A percentile compares a stretch with the other conserved stretches of the same genome.
phyloP scores from a whole-genome alignment of 2,113 vertebrate genomes.

The Melanotaenia duboulayi region DNA sequence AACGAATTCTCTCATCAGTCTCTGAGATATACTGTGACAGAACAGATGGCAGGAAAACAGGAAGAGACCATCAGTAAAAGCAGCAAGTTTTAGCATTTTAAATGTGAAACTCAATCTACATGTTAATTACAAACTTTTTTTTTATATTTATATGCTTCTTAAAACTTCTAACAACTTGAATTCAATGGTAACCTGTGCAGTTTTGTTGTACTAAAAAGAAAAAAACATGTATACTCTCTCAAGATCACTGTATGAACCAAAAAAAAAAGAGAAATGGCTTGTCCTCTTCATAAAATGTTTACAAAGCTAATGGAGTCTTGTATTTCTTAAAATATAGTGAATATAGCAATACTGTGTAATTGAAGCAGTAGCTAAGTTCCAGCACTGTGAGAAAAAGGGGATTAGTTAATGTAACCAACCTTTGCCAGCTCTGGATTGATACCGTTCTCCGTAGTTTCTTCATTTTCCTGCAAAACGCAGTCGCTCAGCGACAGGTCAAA shows the following conservation, averaged over 20 bases:
- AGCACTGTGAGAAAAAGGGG: background rate
- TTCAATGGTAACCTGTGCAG: background rate
- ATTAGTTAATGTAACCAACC: constrained; percentile 75
- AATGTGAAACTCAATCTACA: background rate
- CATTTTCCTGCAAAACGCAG: constrained; percentile 85
- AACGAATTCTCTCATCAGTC: constrained; percentile 91
- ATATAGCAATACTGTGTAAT: background rate
- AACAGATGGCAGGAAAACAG: constrained; percentile 16
- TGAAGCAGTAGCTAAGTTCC: background rate
- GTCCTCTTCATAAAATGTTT: constrained; percentile 2
- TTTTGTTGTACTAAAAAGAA: constrained; percentile 10
- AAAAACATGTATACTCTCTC: background rate
- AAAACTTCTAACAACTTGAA: background rate
- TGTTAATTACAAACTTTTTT: background rate
- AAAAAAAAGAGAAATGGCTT: background rate
- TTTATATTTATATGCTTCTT: background rate
- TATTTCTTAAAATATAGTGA: background rate
- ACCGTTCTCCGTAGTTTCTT: constrained; percentile 87
- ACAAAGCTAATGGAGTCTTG: no score
- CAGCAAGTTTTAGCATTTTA: no score
- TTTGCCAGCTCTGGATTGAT: constrained; percentile 93
- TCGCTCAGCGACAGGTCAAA: constrained; percentile 83
- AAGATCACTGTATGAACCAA: background rate
- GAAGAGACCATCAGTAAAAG: background rate
- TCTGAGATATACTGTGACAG: constrained; percentile 90